These are phyloP conservation scores for Morone chrysops DNA, from an alignment of 2,113 vertebrate species.

Conservation along the genomic window DNA sequence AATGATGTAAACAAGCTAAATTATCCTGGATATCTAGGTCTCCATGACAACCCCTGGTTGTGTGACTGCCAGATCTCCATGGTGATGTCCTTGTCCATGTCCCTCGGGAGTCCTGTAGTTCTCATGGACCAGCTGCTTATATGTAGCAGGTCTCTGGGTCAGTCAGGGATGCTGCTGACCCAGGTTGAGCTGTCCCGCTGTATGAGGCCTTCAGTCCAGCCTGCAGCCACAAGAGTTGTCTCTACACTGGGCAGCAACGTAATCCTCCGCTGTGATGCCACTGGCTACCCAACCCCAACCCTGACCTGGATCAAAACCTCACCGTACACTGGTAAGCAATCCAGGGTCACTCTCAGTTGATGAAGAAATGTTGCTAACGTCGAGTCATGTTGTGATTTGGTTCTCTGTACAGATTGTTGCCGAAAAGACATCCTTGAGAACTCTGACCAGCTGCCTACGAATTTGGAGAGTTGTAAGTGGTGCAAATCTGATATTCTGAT, in stretches of 20 bases:
- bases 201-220: slow-evolving; percentile 89
- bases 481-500: neutral
- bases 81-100: slow-evolving; percentile 89
- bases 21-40: slow-evolving; percentile 79
- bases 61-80: slow-evolving; percentile 94
- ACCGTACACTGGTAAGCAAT: slow-evolving; percentile 85
- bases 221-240: slow-evolving; percentile 90
- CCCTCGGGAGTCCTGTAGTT: slow-evolving; percentile 81
- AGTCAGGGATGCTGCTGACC: slow-evolving; percentile 86
- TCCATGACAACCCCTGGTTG: slow-evolving; percentile 96
- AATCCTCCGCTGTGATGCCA: slow-evolving; percentile 91
- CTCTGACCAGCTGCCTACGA: slow-evolving; percentile 71
- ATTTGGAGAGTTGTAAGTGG: slow-evolving; percentile 78
- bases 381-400: slow-evolving; percentile 15
- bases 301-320: slow-evolving; percentile 89
- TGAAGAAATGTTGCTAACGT: neutral
- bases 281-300: slow-evolving; percentile 90
- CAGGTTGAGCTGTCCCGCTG: slow-evolving; percentile 87
- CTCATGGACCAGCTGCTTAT: slow-evolving; percentile 88
- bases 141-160: slow-evolving; percentile 86
- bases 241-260: slow-evolving; percentile 91
- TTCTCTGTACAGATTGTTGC: slow-evolving; percentile 75
- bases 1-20: neutral
- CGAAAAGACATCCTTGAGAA: slow-evolving; percentile 47
- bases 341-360: neutral